Conservation (phyloP, 2,888 invertebrate species). For the Byasa hedistus region DNA sequence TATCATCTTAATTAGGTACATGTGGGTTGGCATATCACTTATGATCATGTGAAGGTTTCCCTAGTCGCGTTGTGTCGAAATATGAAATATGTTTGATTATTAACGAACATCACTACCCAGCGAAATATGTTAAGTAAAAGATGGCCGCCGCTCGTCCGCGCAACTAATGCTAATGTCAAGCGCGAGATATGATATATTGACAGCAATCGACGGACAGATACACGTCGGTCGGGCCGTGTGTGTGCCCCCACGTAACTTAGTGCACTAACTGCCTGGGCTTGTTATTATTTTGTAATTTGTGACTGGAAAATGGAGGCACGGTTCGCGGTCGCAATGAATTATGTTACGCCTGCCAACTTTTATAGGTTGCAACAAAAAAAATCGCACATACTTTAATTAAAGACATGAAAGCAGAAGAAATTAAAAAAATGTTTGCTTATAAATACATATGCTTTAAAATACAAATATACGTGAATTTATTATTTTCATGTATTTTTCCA, state of each 20-base stretch:
- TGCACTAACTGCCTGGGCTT: constrained; percentile 45
- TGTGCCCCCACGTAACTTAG: constrained; percentile 36
- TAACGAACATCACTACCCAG: constrained; percentile 16
- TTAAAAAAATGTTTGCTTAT: too few species aligned
- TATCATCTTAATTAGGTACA: too few species aligned
- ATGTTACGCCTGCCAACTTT: constrained; percentile 35
- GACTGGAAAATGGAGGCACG: constrained; percentile 38
- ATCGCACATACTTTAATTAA: neutral
- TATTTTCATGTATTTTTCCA: too few species aligned
- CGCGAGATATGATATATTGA: constrained; percentile 69
- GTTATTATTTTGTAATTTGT: constrained; percentile 66
- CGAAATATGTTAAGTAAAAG: constrained; percentile 56
- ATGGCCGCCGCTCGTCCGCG: constrained; percentile 55
- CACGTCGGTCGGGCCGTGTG: constrained; percentile 40
- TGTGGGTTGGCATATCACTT: too few species aligned
- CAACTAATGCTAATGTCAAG: constrained; percentile 66
- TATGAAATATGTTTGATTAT: neutral
- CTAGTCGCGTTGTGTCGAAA: neutral
- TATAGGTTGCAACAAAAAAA: constrained; percentile 23
- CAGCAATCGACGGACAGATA: constrained; percentile 58
- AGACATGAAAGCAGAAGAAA: too few species aligned
- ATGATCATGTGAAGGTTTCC: too few species aligned
- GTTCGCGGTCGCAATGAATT: constrained; percentile 38
- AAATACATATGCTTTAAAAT: too few species aligned
- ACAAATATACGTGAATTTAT: too few species aligned